Conservation (phyloP, 1,140 invertebrate species). For the Drosophila biarmipes region DNA sequence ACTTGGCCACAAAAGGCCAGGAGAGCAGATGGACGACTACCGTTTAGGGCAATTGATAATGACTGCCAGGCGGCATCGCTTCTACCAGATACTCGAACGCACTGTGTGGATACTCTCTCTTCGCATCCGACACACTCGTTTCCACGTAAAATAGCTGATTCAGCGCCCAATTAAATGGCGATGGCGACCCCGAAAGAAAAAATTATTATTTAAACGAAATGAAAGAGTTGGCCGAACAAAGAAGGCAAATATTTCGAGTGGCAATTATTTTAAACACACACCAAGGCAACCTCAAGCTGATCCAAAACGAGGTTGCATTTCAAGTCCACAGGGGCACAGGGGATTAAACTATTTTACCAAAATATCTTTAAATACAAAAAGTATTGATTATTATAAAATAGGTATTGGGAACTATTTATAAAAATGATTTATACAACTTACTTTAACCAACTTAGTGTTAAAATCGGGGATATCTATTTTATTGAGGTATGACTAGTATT, state of each 20-base stretch:
- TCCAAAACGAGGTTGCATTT: slow-evolving; percentile 36
- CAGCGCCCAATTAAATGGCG: slow-evolving; percentile 69
- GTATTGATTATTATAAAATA: not conserved
- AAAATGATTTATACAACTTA: too few species aligned
- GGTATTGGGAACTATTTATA: not conserved
- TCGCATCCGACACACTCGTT: slow-evolving; percentile 6
- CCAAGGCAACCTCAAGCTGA: slow-evolving; percentile 49
- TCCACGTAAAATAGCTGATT: slow-evolving; percentile 72
- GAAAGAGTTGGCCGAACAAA: slow-evolving; percentile 72
- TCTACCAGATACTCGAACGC: slow-evolving; percentile 52
- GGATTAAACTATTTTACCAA: not conserved
- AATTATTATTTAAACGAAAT: slow-evolving; percentile 53
- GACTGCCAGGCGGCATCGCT: slow-evolving; percentile 46
- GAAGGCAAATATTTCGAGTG: slow-evolving; percentile 79
- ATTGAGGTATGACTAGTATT: too few species aligned
- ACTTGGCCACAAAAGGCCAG: slow-evolving; percentile 47
- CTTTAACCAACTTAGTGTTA: not conserved
- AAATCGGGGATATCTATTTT: too few species aligned
- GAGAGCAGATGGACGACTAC: slow-evolving; percentile 71
- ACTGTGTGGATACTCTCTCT: slow-evolving; percentile 32
- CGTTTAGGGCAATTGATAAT: slow-evolving; percentile 78
- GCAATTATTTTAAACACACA: slow-evolving; percentile 79
- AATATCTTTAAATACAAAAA: not conserved
- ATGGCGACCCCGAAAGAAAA: slow-evolving; percentile 45
- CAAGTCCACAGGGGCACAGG: slow-evolving; percentile 14